Percentiles rank a stretch among this genome's conserved stretches.
Evolutionary conservation across 2,113 vertebrate species (phyloP).

Genomic region (Colistium nudipinnis): DNA sequence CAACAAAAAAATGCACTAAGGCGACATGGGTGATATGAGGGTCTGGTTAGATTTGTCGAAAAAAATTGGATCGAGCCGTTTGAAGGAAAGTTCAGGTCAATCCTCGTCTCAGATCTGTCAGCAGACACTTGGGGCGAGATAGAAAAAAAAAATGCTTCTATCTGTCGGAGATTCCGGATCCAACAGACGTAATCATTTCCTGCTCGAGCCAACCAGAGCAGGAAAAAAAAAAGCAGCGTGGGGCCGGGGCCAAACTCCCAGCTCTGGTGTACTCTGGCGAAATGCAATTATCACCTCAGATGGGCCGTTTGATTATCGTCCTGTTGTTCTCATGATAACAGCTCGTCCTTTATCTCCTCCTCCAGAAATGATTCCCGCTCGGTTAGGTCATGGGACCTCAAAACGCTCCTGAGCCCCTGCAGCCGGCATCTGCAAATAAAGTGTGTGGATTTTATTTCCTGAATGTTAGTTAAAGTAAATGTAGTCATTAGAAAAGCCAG

Average conservation of each 20-base stretch:
- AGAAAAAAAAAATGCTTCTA: constrained; percentile 20
- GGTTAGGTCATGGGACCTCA: background rate
- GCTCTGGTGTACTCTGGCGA: constrained; percentile 25
- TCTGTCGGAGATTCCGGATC: constrained; percentile 2
- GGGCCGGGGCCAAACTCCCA: background rate
- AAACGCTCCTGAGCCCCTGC: constrained; percentile 7
- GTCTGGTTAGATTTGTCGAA: too few relatives aligned
- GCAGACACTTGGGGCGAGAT: constrained; percentile 1
- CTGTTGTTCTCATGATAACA: constrained; percentile 45
- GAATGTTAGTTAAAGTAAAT: background rate
- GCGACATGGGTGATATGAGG: too few relatives aligned
- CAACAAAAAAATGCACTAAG: too few relatives aligned
- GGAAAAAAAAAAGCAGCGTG: background rate
- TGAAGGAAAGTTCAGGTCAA: constrained; percentile 14
- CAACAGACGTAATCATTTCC: constrained; percentile 15
- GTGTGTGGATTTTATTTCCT: background rate
- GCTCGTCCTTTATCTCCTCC: constrained; percentile 24
- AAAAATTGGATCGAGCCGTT: constrained; percentile 13
- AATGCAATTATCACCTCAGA: constrained; percentile 35
- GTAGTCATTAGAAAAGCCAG: background rate
- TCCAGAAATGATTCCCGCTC: constrained; percentile 1
- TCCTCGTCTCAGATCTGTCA: constrained; percentile 27
- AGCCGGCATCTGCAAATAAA: constrained; percentile 29
- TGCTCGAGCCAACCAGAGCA: background rate
- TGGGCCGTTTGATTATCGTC: constrained; percentile 39